These are phyloP conservation scores for Danaus melanippus DNA, from an alignment of 1,140 invertebrate genomes.

Conservation along the genomic window DNA sequence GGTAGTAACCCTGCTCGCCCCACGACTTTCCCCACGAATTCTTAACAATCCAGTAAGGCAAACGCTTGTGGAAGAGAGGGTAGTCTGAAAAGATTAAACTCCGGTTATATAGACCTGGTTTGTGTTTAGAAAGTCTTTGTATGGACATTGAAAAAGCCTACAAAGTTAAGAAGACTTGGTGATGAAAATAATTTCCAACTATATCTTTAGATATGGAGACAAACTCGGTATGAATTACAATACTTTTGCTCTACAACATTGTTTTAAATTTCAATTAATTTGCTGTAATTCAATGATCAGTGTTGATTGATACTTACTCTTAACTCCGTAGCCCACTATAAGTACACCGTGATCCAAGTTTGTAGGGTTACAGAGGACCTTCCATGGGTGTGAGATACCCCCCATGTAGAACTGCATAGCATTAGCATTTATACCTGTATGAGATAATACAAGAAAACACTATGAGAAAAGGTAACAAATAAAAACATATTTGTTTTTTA, in stretches of 20 bases:
- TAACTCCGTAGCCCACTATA: conserved; percentile 84
- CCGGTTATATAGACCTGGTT: background rate
- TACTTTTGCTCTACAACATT: background rate
- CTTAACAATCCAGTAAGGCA: conserved; percentile 95
- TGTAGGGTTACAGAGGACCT: conserved; percentile 84
- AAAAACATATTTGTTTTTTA: too few species aligned
- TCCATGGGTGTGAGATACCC: conserved; percentile 96
- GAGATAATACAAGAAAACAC: conserved; percentile 9
- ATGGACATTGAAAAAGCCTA: too few species aligned
- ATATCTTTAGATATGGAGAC: background rate
- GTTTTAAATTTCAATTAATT: too few species aligned
- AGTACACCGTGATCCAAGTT: conserved; percentile 93
- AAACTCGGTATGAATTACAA: background rate
- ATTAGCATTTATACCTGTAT: conserved; percentile 90
- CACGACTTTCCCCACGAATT: conserved; percentile 92
- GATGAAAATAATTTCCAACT: background rate
- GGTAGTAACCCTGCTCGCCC: conserved; percentile 95
- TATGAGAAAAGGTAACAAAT: background rate
- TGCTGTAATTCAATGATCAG: too few species aligned
- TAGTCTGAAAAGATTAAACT: conserved; percentile 77
- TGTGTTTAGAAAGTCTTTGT: too few species aligned
- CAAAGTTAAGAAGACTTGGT: background rate
- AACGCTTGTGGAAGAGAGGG: conserved; percentile 83
- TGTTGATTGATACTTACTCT: conserved; percentile 28
- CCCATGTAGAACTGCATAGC: conserved; percentile 98